Base-by-base conservation (phyloP, 2,888 invertebrate genomes). In the Leptinotarsa rubiginosa region DNA sequence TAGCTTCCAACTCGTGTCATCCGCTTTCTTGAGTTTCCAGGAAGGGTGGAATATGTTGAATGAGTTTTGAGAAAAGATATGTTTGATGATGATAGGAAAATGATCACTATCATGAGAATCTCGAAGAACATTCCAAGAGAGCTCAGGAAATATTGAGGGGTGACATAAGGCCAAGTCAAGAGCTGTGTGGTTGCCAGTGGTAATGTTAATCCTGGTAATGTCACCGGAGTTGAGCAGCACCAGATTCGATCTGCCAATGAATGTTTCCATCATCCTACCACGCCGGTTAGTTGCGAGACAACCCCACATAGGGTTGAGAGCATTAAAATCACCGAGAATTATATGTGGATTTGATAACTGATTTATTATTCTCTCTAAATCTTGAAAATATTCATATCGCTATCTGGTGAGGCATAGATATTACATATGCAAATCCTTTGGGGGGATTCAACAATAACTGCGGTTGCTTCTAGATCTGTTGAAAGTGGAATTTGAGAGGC, bases 161-260 rank as follows among this genome's bases (percentile, higher is more conserved):
- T 25, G 25, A 25, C 25, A 25, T 7, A 7, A 18, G 4, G n/a
- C 18, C 52, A n/a, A 25, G 25, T 25, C 25, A 25, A 52, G 2
- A n/a, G 52, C 64, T 16, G 64, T 25, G 20, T n/a, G 20, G 25
- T 64, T 64, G 64, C 64, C 64, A n/a, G 18, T 64, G 15, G 18
- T 15, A 31, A 25, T 25, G 25, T 25, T 3, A 4, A 25, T 25
- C 25, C 25, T 25, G 25, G 25, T 25, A 25, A 25, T 25, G 25
- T 25, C 25, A 25, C 25, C 4, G 25, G 2, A 25, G 25, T 25
- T 25, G 25, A 25, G 25, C 25, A 25, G 25, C 25, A 25, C 25
- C 25, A 25, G 25, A 25, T 25, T 25, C 25, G 25, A 25, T 25
- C 25, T 25, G 25, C 25, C 25, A n/a, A 52, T 52, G 52, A 52